Evolutionary conservation across 2,888 invertebrate species (phyloP).

Genomic region (Parnassius glacialis): DNA sequence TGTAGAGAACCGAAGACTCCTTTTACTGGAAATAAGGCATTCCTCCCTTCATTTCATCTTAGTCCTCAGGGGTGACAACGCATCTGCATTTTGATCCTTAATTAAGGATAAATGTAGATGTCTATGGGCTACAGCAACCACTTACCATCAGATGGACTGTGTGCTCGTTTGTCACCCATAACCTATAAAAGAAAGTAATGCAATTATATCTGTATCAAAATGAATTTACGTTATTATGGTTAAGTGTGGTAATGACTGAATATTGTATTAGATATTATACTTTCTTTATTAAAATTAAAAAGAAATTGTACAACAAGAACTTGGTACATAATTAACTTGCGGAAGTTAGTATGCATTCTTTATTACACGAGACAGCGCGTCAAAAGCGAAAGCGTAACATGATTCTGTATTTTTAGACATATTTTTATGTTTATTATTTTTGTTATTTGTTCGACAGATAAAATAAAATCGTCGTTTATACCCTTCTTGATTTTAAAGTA

Average conservation of each 20-base stretch:
- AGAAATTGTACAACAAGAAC: constrained; percentile 25
- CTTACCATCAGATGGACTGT: too few relatives aligned
- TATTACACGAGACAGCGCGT: constrained; percentile 18
- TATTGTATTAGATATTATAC: constrained; percentile 17
- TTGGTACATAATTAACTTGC: constrained; percentile 26
- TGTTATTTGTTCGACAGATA: neutral
- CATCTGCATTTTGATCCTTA: too few relatives aligned
- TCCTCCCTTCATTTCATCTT: too few relatives aligned
- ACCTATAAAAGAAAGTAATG: neutral
- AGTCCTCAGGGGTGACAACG: too few relatives aligned
- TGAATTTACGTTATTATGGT: too few relatives aligned
- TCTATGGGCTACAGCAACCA: too few relatives aligned
- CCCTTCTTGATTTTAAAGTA: too few relatives aligned
- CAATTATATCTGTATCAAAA: neutral
- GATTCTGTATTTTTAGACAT: constrained; percentile 16
- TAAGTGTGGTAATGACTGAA: too few relatives aligned
- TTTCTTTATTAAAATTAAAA: constrained; percentile 28
- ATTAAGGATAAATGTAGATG: too few relatives aligned
- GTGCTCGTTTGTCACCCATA: too few relatives aligned
- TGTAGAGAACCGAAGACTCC: too few relatives aligned
- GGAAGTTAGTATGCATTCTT: constrained; percentile 26
- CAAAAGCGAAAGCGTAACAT: constrained; percentile 25
- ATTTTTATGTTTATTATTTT: constrained; percentile 11
- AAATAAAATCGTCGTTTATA: neutral
- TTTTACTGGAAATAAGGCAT: too few relatives aligned